Conservation (phyloP, 2,113 vertebrate species). For the Thryonomys swinderianus region DNA sequence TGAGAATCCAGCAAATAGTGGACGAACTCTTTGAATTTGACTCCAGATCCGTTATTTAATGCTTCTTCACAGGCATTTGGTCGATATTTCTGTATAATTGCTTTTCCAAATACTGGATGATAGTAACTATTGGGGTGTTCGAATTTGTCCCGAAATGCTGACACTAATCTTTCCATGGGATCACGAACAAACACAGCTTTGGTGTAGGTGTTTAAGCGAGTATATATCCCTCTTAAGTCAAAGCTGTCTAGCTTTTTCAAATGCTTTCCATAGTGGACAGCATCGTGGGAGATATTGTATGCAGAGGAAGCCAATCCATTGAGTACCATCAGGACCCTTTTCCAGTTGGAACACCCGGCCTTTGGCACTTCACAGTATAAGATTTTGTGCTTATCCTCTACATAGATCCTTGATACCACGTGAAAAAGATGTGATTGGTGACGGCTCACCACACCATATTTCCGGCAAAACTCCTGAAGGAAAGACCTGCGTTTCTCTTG, state of each 20-base stretch:
- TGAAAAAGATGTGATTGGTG: constrained; percentile 75
- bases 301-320: constrained; percentile 83
- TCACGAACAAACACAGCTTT: constrained; percentile 89
- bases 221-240: constrained; percentile 83
- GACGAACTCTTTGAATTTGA: constrained; percentile 88
- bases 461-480: constrained; percentile 86
- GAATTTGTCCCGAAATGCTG: constrained; percentile 91
- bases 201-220: constrained; percentile 85
- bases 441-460: constrained; percentile 72
- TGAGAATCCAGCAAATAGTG: constrained; percentile 86
- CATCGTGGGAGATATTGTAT: constrained; percentile 86
- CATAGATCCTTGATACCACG: constrained; percentile 87
- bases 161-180: constrained; percentile 90
- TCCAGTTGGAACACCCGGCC: constrained; percentile 89
- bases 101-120: constrained; percentile 88
- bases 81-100: constrained; percentile 89
- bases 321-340: constrained; percentile 87
- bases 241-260: constrained; percentile 87
- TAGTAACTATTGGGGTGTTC: constrained; percentile 90
- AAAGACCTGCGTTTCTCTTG: constrained; percentile 85
- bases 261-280: constrained; percentile 88
- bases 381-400: constrained; percentile 88
- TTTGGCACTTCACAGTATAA: constrained; percentile 90
- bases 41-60: constrained; percentile 86
- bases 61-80: constrained; percentile 81